Evolutionary conservation across 2,797 vertebrate species (phyloP), one percentile per base, ranked within the genome.

Genomic region (Acanthis flammea): DNA sequence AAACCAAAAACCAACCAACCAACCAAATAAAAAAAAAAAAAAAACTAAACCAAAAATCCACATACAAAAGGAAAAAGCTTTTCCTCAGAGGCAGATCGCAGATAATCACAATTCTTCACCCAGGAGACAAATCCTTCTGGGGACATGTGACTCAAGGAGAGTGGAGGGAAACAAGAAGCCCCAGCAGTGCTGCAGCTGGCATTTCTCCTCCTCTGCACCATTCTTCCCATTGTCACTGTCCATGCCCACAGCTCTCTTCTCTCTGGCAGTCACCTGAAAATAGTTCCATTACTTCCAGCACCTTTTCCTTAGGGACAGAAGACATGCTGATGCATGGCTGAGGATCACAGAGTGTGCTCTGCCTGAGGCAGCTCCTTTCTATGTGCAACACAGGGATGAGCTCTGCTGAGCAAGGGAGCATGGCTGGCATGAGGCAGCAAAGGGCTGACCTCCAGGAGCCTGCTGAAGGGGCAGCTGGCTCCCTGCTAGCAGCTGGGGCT

Each of bases 301-400:
- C 31, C 28, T 88, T 54, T 57, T 79, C 33, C 19, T 42, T 19
- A 47, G 35, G 51, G 55, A 65, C 15, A 9, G 22, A n/a, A 31
- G 10, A 63, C 16, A 71, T 21, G 33, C 19, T 53, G 68, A 53
- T 11, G 22, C 1, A 11, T 12, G 37, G 41, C 65, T 80, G 48
- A 55, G 83, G 68, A 42, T 45, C 30, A 57, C 0, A 3, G 42
- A 15, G 18, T 19, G 9, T 30, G 55, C 55, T 44, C 33, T 60
- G 41, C 22, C 23, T 0, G 0, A 53, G 58, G 35, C 35, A 35
- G 35, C 35, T 75, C 33, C 50, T 54, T 54, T 28, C 63, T 35
- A 10, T 3, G 25, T 2, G 19, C n/a, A 54, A 54, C 0, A 6
- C n/a, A 62, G 30, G 0, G 0, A 76, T 10, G 44, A 58, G 35